Conservation (phyloP, 1,140 invertebrate species). For the Streblospio benedicti region DNA sequence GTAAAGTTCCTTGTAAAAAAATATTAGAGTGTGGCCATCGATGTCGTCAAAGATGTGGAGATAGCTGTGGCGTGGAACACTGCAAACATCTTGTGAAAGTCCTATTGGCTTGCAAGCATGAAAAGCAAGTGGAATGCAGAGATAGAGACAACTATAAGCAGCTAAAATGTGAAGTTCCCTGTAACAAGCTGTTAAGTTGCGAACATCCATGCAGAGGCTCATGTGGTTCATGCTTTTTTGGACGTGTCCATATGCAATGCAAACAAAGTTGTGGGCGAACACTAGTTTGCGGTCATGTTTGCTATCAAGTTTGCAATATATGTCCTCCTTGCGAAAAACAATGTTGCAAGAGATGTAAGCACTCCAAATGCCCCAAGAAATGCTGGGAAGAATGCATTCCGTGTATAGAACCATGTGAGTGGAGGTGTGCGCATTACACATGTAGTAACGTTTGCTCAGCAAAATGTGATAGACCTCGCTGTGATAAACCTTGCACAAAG, state of each 20-base stretch:
- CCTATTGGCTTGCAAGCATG: background rate
- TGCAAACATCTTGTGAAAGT: background rate
- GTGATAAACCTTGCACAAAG: slow-evolving; percentile 39
- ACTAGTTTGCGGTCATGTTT: slow-evolving; percentile 45
- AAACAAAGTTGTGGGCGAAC: slow-evolving; percentile 31
- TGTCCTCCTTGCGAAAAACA: slow-evolving; percentile 32
- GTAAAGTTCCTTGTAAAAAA: slow-evolving; percentile 21
- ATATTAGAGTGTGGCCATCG: slow-evolving; percentile 50
- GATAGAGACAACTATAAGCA: slow-evolving; percentile 55
- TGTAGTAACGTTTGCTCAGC: slow-evolving; percentile 55
- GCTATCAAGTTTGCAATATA: slow-evolving; percentile 25
- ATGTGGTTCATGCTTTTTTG: slow-evolving; percentile 55
- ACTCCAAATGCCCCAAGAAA: slow-evolving; percentile 48
- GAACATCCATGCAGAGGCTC: slow-evolving; percentile 54
- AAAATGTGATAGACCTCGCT: slow-evolving; percentile 52
- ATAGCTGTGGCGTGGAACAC: background rate
- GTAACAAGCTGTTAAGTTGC: slow-evolving; percentile 50
- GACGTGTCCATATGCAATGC: slow-evolving; percentile 54
- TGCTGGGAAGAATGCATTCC: slow-evolving; percentile 56
- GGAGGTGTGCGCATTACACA: slow-evolving; percentile 50
- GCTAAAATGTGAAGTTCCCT: slow-evolving; percentile 30
- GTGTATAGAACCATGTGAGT: slow-evolving; percentile 51
- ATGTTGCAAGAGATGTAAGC: slow-evolving; percentile 54
- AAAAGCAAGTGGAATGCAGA: slow-evolving; percentile 46
- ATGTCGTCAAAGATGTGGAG: slow-evolving; percentile 35